phyloP scores from a whole-genome alignment of 2,797 vertebrate species.

The Macropodus opercularis region DNA sequence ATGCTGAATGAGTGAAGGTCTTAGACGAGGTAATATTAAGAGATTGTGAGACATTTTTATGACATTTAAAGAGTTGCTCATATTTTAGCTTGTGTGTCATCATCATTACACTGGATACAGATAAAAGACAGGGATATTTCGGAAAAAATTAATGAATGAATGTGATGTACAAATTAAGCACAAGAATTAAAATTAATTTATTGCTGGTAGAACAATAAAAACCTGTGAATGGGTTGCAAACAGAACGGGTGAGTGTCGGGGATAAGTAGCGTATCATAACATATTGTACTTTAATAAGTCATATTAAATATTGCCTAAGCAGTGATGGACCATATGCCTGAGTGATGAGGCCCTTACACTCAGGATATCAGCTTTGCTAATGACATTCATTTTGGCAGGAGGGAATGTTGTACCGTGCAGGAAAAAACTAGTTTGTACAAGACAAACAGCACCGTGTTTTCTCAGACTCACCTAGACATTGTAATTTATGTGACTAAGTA shows the following conservation, averaged over 20 bases:
- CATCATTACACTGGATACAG: background rate
- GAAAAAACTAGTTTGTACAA: background rate
- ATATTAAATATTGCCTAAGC: background rate
- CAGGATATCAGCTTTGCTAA: background rate
- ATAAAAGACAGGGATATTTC: background rate
- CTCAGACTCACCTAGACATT: background rate
- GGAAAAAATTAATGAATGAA: background rate
- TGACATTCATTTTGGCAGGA: background rate
- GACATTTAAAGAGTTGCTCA: background rate
- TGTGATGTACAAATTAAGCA: background rate
- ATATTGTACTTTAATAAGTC: background rate
- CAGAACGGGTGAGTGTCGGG: background rate
- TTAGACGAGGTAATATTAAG: conserved; percentile 4
- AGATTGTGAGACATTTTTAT: background rate
- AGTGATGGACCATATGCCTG: background rate
- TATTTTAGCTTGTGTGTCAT: background rate
- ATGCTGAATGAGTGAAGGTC: conserved; percentile 2
- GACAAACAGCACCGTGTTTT: background rate
- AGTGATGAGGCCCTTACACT: background rate
- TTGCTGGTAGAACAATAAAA: background rate
- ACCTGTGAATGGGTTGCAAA: background rate
- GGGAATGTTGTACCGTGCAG: background rate
- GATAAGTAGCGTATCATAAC: background rate
- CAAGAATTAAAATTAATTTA: conserved; percentile 6
- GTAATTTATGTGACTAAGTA: background rate